Evolutionary conservation across 2,888 invertebrate genomes (phyloP).

Genomic region (Uloborus plumipes): DNA sequence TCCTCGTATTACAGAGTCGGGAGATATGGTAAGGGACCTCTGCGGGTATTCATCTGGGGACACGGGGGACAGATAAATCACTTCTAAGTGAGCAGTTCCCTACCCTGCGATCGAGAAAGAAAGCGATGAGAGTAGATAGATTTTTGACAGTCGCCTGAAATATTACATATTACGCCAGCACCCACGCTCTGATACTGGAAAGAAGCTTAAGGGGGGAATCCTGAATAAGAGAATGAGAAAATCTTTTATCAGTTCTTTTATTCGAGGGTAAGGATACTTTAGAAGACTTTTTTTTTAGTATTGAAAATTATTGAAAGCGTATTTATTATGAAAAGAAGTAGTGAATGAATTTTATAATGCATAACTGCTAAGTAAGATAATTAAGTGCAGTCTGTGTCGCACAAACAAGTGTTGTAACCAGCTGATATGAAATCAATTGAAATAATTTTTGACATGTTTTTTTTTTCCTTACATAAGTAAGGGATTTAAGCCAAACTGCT

Average conservation of each 20-base stretch:
- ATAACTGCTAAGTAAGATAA: too few species aligned
- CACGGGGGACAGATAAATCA: slow-evolving; percentile 17
- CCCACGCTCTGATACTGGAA: slow-evolving; percentile 6
- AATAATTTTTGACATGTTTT: too few species aligned
- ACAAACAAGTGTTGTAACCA: too few species aligned
- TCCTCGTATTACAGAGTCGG: not conserved
- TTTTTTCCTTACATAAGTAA: too few species aligned
- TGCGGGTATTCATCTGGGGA: slow-evolving; percentile 8
- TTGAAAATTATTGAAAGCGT: not conserved
- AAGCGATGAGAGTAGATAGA: slow-evolving; percentile 6
- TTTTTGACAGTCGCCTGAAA: slow-evolving; percentile 35
- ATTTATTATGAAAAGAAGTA: too few species aligned
- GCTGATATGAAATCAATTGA: too few species aligned
- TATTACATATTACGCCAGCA: slow-evolving; percentile 26
- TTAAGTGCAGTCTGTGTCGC: too few species aligned
- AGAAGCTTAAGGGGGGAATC: slow-evolving; percentile 5
- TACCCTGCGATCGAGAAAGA: slow-evolving; percentile 1
- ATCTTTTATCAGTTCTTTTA: not conserved
- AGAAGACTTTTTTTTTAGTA: not conserved
- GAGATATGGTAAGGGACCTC: slow-evolving; percentile 2
- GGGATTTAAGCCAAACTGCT: too few species aligned
- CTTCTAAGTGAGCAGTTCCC: slow-evolving; percentile 29
- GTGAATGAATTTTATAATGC: too few species aligned
- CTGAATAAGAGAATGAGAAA: not conserved
- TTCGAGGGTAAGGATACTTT: not conserved